phyloP scores from a whole-genome alignment of 2,888 invertebrate species.

The Drosophila lacicola region DNA sequence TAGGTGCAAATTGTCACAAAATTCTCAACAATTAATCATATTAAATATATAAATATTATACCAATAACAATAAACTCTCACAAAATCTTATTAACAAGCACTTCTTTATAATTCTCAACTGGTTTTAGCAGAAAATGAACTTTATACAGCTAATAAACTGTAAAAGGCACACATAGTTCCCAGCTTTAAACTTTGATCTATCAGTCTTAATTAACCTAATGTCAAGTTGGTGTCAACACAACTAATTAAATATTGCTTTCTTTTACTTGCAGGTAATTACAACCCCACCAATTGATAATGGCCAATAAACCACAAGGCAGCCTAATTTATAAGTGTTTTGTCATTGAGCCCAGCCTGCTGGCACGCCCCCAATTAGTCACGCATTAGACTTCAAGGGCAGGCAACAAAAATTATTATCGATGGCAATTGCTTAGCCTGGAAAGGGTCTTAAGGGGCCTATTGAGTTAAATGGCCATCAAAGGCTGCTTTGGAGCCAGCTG shows the following conservation, averaged over 20 bases:
- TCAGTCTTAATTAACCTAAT: background rate
- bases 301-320: constrained; percentile 29
- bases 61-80: background rate
- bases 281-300: constrained; percentile 7
- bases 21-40: too few relatives aligned
- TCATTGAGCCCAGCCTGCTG: background rate
- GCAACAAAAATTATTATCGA: constrained; percentile 36
- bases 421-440: constrained; percentile 16
- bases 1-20: too few relatives aligned
- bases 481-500: background rate
- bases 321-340: constrained; percentile 18
- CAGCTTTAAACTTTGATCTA: too few relatives aligned
- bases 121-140: background rate
- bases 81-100: background rate
- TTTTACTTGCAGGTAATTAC: constrained; percentile 68
- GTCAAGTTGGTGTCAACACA: constrained; percentile 6
- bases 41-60: background rate
- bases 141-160: background rate
- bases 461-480: constrained; percentile 48
- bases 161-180: too few relatives aligned
- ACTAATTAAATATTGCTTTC: constrained; percentile 36
- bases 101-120: background rate
- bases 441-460: constrained; percentile 3
- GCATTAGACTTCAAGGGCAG: constrained; percentile 16
- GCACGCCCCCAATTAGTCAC: constrained; percentile 38